A percentile compares a stretch with the other conserved stretches of the same genome.
Evolutionary conservation across 2,888 invertebrate species (phyloP).

Genomic region (Agriopis leucophaearia): DNA sequence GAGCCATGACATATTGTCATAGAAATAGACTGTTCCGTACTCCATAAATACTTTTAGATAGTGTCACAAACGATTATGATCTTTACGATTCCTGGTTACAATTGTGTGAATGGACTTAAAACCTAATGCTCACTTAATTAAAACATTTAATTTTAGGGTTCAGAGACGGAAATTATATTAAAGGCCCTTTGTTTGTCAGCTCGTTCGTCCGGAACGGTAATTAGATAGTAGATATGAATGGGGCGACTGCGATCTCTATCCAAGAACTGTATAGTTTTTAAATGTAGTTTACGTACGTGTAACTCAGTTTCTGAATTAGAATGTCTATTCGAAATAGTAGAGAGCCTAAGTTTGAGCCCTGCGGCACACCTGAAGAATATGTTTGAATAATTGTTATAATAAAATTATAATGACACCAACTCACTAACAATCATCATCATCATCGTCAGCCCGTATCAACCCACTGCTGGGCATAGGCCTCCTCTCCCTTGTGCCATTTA

Average conservation of each 20-base stretch:
- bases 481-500: too few relatives aligned
- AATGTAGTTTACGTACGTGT: not conserved
- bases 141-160: slow-evolving; percentile 39
- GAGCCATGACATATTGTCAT: slow-evolving; percentile 32
- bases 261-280: not conserved
- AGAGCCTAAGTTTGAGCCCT: too few relatives aligned
- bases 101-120: slow-evolving; percentile 21
- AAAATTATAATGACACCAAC: too few relatives aligned
- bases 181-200: slow-evolving; percentile 25
- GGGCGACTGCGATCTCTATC: slow-evolving; percentile 4
- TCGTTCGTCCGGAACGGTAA: slow-evolving; percentile 25
- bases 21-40: slow-evolving; percentile 15
- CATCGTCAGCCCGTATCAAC: too few relatives aligned
- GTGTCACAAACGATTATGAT: slow-evolving; percentile 27
- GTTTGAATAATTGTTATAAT: too few relatives aligned
- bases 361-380: not conserved
- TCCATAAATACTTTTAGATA: slow-evolving; percentile 31
- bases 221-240: slow-evolving; percentile 27
- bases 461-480: too few relatives aligned
- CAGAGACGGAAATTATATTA: slow-evolving; percentile 23
- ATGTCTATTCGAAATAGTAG: too few relatives aligned
- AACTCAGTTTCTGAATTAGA: too few relatives aligned
- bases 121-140: slow-evolving; percentile 37
- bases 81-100: slow-evolving; percentile 22
- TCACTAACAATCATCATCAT: too few relatives aligned